Evolutionary conservation across 2,888 invertebrate species (phyloP).

Genomic region (Drosophila nigricruria): DNA sequence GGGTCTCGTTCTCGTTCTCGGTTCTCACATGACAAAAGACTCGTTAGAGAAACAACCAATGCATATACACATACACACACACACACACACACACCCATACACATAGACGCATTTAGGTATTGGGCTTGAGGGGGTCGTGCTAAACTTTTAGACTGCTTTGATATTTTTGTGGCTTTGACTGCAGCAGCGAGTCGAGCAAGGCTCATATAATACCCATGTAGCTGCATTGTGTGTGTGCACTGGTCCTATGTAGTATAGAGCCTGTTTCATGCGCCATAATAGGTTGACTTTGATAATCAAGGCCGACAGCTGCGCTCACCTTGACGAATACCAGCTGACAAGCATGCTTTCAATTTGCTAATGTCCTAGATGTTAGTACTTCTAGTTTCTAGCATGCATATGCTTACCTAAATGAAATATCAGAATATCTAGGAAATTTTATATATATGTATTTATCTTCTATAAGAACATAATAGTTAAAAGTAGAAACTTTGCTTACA

Average conservation of each 20-base stretch:
- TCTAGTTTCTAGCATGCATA: no score
- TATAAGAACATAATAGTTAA: no score
- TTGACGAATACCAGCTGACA: slow-evolving; percentile 15
- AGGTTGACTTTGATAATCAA: slow-evolving; percentile 62
- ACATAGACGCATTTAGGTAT: slow-evolving; percentile 37
- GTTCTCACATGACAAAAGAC: slow-evolving; percentile 71
- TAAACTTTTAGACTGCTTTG: slow-evolving; percentile 49
- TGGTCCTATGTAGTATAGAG: slow-evolving; percentile 29
- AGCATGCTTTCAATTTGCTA: slow-evolving; percentile 36
- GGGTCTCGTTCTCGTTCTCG: slow-evolving; percentile 29
- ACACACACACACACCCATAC: background rate
- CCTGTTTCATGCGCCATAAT: slow-evolving; percentile 51
- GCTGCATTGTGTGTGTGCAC: slow-evolving; percentile 4
- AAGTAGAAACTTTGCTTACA: no score
- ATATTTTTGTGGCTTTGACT: slow-evolving; percentile 53
- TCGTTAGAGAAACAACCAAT: slow-evolving; percentile 53
- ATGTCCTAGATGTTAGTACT: background rate
- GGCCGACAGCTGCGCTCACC: slow-evolving; percentile 21
- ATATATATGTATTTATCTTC: no score
- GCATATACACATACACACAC: slow-evolving; percentile 25
- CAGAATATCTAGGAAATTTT: no score
- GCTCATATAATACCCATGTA: slow-evolving; percentile 4
- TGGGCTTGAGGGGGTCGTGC: slow-evolving; percentile 34
- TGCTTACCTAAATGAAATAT: background rate
- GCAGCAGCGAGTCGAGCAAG: slow-evolving; percentile 12